These are phyloP conservation scores for Fissipunctia ypsillon DNA, from an alignment of 2,888 invertebrate species.

Conservation along the genomic window DNA sequence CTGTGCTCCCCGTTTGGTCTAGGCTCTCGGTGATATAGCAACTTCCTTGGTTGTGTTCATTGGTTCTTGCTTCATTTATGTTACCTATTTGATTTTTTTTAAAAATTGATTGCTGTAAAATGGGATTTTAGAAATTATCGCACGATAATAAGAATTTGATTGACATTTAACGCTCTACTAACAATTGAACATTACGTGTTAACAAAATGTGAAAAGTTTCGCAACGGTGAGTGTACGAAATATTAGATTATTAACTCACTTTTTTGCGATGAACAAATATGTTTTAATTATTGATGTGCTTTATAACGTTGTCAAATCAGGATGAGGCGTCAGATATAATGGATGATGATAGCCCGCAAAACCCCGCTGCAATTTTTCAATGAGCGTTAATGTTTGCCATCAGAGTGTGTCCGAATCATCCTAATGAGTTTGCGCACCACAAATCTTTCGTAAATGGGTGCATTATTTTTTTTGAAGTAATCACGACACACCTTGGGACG, in stretches of 20 bases:
- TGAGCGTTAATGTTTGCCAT: constrained; percentile 73
- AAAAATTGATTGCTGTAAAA: constrained; percentile 13
- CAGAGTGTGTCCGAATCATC: constrained; percentile 70
- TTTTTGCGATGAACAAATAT: constrained; percentile 43
- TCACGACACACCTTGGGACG: constrained; percentile 76
- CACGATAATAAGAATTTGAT: constrained; percentile 46
- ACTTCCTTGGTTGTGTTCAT: constrained; percentile 20
- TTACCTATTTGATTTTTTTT: constrained; percentile 4
- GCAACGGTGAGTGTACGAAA: constrained; percentile 25
- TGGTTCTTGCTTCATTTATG: constrained; percentile 16
- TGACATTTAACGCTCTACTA: constrained; percentile 55
- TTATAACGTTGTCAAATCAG: constrained; percentile 65
- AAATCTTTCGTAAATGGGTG: constrained; percentile 79
- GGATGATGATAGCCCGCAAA: constrained; percentile 74
- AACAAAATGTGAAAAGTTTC: constrained; percentile 25
- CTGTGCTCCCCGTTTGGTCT: constrained; percentile 50
- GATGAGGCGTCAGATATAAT: constrained; percentile 66
- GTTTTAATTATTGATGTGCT: constrained; percentile 57
- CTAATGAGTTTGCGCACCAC: constrained; percentile 81
- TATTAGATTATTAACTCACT: constrained; percentile 14
- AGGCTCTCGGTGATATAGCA: constrained; percentile 22
- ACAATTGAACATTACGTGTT: constrained; percentile 37
- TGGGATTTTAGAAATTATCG: constrained; percentile 48
- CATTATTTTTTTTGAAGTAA: constrained; percentile 77
- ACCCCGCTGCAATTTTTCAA: constrained; percentile 78